Evolutionary conservation across 2,797 vertebrate genomes (phyloP).

Genomic region (Gouania willdenowi): DNA sequence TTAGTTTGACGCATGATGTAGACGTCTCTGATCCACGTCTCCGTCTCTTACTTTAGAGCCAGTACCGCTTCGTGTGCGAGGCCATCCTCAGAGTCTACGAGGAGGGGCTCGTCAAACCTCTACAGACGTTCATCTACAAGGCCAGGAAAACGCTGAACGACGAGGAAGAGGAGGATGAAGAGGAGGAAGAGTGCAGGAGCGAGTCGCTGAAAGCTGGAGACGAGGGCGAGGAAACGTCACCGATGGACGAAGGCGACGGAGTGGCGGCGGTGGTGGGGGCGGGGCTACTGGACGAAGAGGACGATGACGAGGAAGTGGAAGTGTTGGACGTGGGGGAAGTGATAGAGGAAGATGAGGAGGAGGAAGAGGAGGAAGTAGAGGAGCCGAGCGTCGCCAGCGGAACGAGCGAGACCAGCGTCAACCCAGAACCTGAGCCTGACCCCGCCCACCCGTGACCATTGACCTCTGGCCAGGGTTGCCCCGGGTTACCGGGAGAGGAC

Average conservation of each 20-base stretch:
- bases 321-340: constrained; percentile 67
- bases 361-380: constrained; percentile 50
- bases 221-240: constrained; percentile 40
- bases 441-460: constrained; percentile 44
- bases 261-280: constrained; percentile 26
- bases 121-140: constrained; percentile 78
- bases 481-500: constrained; percentile 68
- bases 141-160: constrained; percentile 58
- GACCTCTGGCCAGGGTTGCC: constrained; percentile 9
- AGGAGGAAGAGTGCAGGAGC: too few relatives aligned
- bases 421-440: constrained; percentile 38
- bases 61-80: constrained; percentile 98
- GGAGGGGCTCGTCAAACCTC: constrained; percentile 88
- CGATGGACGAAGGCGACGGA: constrained; percentile 21
- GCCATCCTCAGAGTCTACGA: constrained; percentile 97
- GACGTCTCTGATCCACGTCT: not conserved
- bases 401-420: constrained; percentile 54
- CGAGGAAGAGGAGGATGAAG: constrained; percentile 28
- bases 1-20: too few relatives aligned
- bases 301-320: constrained; percentile 64
- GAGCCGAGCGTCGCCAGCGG: constrained; percentile 58
- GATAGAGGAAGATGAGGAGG: constrained; percentile 51
- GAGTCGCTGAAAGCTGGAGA: constrained; percentile 49
- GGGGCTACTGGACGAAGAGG: constrained; percentile 54
- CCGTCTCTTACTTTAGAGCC: constrained; percentile 80